phyloP scores from a whole-genome alignment of 1,140 invertebrate species.

The Sminthurinus signatus region DNA sequence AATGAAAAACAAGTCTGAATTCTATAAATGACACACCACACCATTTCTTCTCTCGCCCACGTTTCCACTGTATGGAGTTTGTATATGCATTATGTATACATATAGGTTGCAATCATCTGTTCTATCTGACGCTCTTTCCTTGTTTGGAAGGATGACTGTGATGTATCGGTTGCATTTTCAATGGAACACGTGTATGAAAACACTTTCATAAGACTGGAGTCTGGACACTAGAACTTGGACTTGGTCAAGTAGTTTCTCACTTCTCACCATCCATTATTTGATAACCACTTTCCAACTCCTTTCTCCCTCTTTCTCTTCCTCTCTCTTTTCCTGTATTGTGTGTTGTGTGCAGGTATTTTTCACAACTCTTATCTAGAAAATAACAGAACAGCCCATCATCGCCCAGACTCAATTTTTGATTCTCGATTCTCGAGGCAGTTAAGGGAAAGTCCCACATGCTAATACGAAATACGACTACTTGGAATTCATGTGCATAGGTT shows the following conservation, averaged over 20 bases:
- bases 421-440: too few relatives aligned
- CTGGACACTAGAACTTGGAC: not conserved
- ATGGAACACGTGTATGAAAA: constrained; percentile 3
- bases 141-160: constrained; percentile 12
- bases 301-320: not conserved
- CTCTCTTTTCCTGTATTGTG: not conserved
- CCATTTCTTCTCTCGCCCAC: too few relatives aligned
- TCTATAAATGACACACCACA: not conserved
- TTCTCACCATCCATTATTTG: not conserved
- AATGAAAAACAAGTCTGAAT: too few relatives aligned
- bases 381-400: too few relatives aligned
- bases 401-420: too few relatives aligned
- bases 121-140: not conserved
- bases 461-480: too few relatives aligned
- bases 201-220: constrained; percentile 1
- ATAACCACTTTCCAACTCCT: not conserved
- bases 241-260: not conserved
- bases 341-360: too few relatives aligned
- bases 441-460: too few relatives aligned
- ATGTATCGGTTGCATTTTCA: constrained; percentile 23
- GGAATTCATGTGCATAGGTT: too few relatives aligned
- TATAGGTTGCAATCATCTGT: constrained; percentile 3
- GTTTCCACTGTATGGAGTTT: not conserved
- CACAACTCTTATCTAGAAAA: too few relatives aligned
- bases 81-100: not conserved